phyloP scores from a whole-genome alignment of 2,888 invertebrate genomes.

The Apodemia zela region DNA sequence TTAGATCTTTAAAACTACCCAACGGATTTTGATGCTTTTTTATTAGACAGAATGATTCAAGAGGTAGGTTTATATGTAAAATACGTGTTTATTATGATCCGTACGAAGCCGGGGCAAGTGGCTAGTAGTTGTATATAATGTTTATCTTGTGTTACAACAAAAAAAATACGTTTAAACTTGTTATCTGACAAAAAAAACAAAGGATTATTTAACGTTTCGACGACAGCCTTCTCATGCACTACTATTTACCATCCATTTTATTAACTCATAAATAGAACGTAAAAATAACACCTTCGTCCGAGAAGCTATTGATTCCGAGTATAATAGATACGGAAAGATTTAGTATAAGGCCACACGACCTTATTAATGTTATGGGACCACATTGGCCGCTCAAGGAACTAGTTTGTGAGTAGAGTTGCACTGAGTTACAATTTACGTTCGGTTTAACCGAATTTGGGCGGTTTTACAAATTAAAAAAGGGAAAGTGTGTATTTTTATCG shows the following conservation, averaged over 20 bases:
- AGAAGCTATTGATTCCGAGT: slow-evolving; percentile 23
- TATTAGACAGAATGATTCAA: no score
- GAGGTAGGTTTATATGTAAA: no score
- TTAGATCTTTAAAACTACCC: no score
- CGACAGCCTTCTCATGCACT: neutral
- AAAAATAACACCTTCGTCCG: slow-evolving; percentile 21
- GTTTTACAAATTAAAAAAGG: no score
- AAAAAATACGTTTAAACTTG: no score
- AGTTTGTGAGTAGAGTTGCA: slow-evolving; percentile 43
- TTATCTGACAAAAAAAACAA: no score
- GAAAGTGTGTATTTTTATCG: no score
- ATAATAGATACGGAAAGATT: slow-evolving; percentile 42
- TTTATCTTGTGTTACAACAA: no score
- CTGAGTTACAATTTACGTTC: slow-evolving; percentile 20
- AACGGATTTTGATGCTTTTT: no score
- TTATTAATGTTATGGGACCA: slow-evolving; percentile 72
- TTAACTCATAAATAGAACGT: slow-evolving; percentile 24
- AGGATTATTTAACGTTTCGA: neutral
- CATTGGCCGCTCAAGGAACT: slow-evolving; percentile 46
- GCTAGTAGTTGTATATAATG: no score
- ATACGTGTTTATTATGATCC: no score
- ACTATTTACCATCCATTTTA: slow-evolving; percentile 22
- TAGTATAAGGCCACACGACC: slow-evolving; percentile 55
- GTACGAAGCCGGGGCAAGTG: no score
- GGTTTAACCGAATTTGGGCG: neutral